Evolutionary conservation across 2,797 vertebrate species (phyloP), one percentile per base, ranked within the genome.

Genomic region (Karalla daura): DNA sequence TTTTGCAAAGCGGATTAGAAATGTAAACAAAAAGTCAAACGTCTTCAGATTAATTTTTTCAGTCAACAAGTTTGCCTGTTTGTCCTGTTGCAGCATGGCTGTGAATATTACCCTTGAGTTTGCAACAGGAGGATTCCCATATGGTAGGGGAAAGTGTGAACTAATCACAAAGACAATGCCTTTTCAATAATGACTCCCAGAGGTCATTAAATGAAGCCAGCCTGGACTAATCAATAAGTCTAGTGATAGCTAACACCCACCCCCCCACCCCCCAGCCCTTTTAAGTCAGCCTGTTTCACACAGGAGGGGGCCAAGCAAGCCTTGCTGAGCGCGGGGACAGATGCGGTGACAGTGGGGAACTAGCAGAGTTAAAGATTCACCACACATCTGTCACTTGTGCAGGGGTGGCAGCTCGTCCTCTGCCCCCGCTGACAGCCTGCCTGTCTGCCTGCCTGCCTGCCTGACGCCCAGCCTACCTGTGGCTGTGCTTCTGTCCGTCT

Each of bases 321-420:
- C 33, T 74, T 0, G 61, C 1, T 41, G 56, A 50, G 72, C 14
- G 24, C 63, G 33, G 75, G 78, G 88, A 93, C 93, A 94, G 93
- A 94, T 94, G 93, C 88, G 50, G 86, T 66, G 89, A 90, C 91
- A 81, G 89, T 89, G 85, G 88, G 85, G 89, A 88, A 81, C 47
- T 58, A 77, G 81, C 65, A 65, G 82, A 90, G 92, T 91, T 93
- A 93, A 93, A 92, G 88, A 94, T 93, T 95, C 93, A 93, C 91
- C 89, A 87, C 91, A 93, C 93, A 94, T 94, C 93, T 95, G 94
- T 91, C 88, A 81, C 85, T 88, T 81, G 50, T 76, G 85, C 84
- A 46, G 36, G 69, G 78, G 64, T 84, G 47, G 79, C 83, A 82
- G 85, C 88, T 87, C 76, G 20, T 25, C 62, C 84, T 62, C 87